A percentile compares a stretch with the other conserved stretches of the same genome.
phyloP scores from a whole-genome alignment of 30 jellyfish, hydroid and myxozoan species.

The Catostylus mosaicus region DNA sequence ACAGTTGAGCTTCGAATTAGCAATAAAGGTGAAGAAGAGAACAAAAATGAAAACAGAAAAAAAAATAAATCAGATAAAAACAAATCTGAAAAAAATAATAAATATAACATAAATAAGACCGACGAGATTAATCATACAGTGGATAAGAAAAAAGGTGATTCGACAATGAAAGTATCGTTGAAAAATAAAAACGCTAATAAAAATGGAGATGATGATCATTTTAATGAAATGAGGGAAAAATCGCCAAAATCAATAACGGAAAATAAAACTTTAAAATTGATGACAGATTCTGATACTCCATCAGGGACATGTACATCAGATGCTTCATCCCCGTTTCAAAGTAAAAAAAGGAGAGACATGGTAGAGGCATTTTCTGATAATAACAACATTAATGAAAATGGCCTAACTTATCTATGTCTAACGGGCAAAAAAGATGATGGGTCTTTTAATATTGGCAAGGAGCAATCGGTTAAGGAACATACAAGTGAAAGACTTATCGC shows the following conservation, averaged over 20 bases:
- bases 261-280: too few species aligned
- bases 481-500: not conserved
- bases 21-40: not conserved
- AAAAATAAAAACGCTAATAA: not conserved
- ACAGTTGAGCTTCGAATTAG: constrained; percentile 36
- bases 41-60: not conserved
- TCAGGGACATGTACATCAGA: constrained; percentile 24
- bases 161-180: not conserved
- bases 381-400: not conserved
- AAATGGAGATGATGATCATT: not conserved
- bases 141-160: not conserved
- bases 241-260: not conserved
- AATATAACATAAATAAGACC: not conserved
- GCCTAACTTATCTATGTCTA: constrained; percentile 2
- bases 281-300: constrained; percentile 21
- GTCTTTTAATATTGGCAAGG: not conserved
- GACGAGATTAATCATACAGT: not conserved
- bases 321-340: constrained; percentile 34
- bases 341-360: constrained; percentile 2
- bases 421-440: constrained; percentile 10
- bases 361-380: not conserved
- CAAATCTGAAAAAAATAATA: not conserved
- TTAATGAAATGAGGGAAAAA: not conserved
- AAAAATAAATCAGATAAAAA: not conserved
- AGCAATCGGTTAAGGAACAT: not conserved